Percentiles rank a stretch among this genome's conserved stretches.
Evolutionary conservation across 2,113 vertebrate genomes (phyloP).

Genomic region (Mystacornis crossleyi): DNA sequence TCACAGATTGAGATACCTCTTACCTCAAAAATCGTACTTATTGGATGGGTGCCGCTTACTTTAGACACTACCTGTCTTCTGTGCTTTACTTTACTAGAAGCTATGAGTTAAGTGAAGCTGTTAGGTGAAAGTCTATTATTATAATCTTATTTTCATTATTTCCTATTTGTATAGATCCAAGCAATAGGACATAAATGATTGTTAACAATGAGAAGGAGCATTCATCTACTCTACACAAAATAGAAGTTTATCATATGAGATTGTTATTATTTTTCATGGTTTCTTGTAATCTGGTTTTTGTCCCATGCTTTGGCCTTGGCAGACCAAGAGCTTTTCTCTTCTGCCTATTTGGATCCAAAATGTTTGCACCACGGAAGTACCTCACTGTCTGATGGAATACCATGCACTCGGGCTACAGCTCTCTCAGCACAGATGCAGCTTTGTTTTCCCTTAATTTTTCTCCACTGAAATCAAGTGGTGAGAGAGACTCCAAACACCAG

Average conservation of each 20-base stretch:
- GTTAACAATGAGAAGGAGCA: background rate
- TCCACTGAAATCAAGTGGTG: background rate
- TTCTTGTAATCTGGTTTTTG: background rate
- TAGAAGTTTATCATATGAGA: background rate
- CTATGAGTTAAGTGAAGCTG: background rate
- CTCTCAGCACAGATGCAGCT: background rate
- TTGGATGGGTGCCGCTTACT: background rate
- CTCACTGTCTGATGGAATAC: background rate
- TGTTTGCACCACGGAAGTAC: background rate
- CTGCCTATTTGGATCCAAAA: background rate
- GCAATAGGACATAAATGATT: background rate
- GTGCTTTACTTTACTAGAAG: background rate
- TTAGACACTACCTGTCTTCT: background rate
- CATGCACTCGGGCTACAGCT: background rate
- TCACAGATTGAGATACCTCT: background rate
- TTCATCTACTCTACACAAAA: background rate
- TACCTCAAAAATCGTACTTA: accelerated
- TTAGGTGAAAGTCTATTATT: background rate
- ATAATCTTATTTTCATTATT: background rate
- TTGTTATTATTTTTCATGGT: background rate
- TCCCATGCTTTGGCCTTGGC: background rate
- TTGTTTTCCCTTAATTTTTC: background rate
- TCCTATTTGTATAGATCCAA: background rate
- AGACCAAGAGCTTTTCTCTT: background rate
- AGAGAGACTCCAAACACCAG: background rate